A percentile compares a stretch with the other conserved stretches of the same genome.
Conservation (phyloP, 2,888 invertebrate species). For the Amblyteles armatorius region DNA sequence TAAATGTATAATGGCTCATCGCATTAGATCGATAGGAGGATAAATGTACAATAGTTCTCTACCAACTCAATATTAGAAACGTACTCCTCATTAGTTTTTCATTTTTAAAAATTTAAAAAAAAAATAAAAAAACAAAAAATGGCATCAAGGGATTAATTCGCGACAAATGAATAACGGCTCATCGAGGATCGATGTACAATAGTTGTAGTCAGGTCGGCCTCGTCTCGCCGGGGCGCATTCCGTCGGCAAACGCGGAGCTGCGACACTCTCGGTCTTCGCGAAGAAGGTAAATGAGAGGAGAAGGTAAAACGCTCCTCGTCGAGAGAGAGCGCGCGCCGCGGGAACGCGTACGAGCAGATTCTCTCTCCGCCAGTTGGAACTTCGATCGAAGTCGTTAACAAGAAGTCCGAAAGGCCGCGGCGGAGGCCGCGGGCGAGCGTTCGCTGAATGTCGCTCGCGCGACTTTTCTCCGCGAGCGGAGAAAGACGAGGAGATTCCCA, state of each 20-base stretch:
- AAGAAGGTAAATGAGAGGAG: not conserved
- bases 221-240: slow-evolving; percentile 10
- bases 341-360: slow-evolving; percentile 17
- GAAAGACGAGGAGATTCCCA: slow-evolving; percentile 64
- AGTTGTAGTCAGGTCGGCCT: not conserved
- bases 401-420: slow-evolving; percentile 46
- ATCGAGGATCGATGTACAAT: slow-evolving; percentile 4
- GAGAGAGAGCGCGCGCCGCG: slow-evolving; percentile 1
- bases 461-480: slow-evolving; percentile 25
- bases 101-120: no score
- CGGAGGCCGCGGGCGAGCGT: slow-evolving; percentile 21
- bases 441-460: slow-evolving; percentile 51
- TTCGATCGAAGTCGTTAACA: slow-evolving; percentile 46
- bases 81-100: not conserved
- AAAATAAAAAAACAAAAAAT: not conserved
- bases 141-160: not conserved
- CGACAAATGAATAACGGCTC: not conserved
- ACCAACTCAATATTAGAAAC: not conserved
- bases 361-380: slow-evolving; percentile 34
- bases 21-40: not conserved
- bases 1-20: not conserved
- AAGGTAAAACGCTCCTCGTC: no score
- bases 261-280: slow-evolving; percentile 2
- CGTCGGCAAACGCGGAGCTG: not conserved
- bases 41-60: not conserved